Percentiles rank a stretch among this genome's conserved stretches.
Evolutionary conservation across 2,113 vertebrate species (phyloP).

Genomic region (Panthera uncia): DNA sequence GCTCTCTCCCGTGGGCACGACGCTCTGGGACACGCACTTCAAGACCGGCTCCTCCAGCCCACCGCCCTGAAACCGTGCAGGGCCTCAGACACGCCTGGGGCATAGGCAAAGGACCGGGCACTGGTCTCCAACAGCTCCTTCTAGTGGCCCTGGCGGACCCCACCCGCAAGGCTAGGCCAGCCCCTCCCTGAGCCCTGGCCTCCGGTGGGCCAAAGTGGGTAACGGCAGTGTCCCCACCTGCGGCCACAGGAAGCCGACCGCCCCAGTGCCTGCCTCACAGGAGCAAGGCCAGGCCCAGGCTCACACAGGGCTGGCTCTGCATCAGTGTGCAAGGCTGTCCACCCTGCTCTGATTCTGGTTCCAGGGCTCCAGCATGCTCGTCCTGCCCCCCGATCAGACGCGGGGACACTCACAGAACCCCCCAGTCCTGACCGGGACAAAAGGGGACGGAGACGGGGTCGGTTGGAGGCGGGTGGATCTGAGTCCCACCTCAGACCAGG

Average conservation of each 20-base stretch:
- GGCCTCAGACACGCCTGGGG: no score
- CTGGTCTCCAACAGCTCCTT: neutral
- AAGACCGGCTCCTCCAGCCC: neutral
- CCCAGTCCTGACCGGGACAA: neutral
- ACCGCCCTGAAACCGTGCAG: fast-evolving
- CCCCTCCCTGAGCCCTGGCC: neutral
- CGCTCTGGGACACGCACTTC: fast-evolving
- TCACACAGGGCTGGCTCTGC: neutral
- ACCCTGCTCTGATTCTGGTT: neutral
- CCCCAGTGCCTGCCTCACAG: fast-evolving
- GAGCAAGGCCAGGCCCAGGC: fast-evolving
- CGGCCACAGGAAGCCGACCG: neutral
- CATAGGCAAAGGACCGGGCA: neutral
- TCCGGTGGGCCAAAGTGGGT: fast-evolving
- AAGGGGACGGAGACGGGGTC: neutral
- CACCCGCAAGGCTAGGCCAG: no score
- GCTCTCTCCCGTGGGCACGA: neutral
- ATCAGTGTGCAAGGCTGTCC: neutral
- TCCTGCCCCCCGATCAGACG: neutral
- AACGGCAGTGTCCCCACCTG: fast-evolving
- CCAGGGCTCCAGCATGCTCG: neutral
- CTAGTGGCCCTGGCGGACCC: fast-evolving
- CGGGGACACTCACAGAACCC: neutral
- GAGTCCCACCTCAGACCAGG: neutral
- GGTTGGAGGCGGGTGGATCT: neutral